These are phyloP conservation scores for Melanostoma scalare DNA, from an alignment of 2,888 invertebrate species.

Conservation along the genomic window DNA sequence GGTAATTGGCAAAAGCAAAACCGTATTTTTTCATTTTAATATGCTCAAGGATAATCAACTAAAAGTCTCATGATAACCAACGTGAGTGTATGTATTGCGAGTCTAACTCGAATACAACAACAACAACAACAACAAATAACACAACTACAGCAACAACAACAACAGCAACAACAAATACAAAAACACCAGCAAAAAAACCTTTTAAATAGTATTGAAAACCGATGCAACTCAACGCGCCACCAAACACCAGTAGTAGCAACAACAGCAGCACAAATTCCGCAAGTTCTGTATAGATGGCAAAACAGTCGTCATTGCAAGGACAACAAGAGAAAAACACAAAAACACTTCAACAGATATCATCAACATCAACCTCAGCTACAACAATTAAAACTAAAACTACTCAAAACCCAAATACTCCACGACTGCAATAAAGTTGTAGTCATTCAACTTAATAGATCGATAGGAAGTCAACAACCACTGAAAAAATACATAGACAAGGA, in stretches of 20 bases:
- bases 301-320: slow-evolving; percentile 6
- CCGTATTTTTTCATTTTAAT: slow-evolving; percentile 36
- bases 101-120: slow-evolving; percentile 60
- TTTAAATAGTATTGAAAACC: neutral
- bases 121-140: slow-evolving; percentile 2
- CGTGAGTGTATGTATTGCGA: slow-evolving; percentile 64
- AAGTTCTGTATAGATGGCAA: slow-evolving; percentile 46
- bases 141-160: slow-evolving; percentile 6
- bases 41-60: slow-evolving; percentile 62
- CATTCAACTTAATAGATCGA: slow-evolving; percentile 25
- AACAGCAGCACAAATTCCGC: neutral
- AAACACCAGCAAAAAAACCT: neutral
- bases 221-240: neutral
- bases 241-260: neutral
- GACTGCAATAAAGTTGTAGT: slow-evolving; percentile 84
- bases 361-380: slow-evolving; percentile 26
- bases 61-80: slow-evolving; percentile 66
- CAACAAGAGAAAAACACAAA: neutral
- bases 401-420: slow-evolving; percentile 24
- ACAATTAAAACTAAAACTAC: slow-evolving; percentile 82
- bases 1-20: neutral
- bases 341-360: slow-evolving; percentile 28
- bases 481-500: slow-evolving; percentile 91
- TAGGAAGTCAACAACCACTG: slow-evolving; percentile 90
- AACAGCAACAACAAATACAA: slow-evolving; percentile 8